Conservation (phyloP, 1,140 invertebrate species). For the Drosophila parabipectinata region DNA sequence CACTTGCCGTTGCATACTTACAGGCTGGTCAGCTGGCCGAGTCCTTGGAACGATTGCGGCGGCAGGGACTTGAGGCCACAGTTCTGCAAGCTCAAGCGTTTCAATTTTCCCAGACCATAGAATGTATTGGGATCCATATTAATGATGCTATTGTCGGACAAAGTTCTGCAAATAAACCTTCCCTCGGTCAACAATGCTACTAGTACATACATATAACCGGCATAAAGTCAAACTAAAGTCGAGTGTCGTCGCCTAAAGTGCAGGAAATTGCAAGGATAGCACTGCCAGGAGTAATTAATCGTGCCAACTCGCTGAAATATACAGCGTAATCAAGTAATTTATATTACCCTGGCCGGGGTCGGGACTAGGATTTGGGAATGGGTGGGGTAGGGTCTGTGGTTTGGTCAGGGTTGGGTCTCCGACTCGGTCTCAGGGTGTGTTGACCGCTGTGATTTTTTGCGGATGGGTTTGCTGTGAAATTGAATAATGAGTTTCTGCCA, state of each 20-base stretch:
- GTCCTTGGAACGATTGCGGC: constrained; percentile 84
- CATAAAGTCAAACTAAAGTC: constrained; percentile 41
- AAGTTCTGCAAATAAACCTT: constrained; percentile 85
- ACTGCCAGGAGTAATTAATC: constrained; percentile 67
- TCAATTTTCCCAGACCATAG: constrained; percentile 85
- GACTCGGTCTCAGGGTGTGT: constrained; percentile 1
- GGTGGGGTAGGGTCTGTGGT: constrained; percentile 10
- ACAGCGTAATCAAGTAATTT: constrained; percentile 77
- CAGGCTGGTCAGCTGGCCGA: constrained; percentile 85
- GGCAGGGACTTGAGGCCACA: constrained; percentile 85
- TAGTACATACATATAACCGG: constrained; percentile 46
- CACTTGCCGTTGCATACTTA: constrained; percentile 84
- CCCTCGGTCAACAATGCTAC: constrained; percentile 73
- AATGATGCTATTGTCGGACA: constrained; percentile 86
- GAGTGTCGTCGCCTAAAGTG: constrained; percentile 53
- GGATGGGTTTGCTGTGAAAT: constrained; percentile 65
- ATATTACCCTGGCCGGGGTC: constrained; percentile 46
- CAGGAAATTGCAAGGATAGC: constrained; percentile 74
- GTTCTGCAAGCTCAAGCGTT: constrained; percentile 86
- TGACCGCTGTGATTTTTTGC: constrained; percentile 72
- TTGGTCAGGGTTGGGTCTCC: constrained; percentile 29
- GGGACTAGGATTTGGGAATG: neutral
- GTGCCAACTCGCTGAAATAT: constrained; percentile 64
- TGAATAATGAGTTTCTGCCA: constrained; percentile 71
- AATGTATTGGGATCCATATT: constrained; percentile 85